A percentile compares a stretch with the other conserved stretches of the same genome.
These are phyloP conservation scores for Meleagris gallopavo DNA, from an alignment of 2,113 vertebrate genomes.

Conservation along the genomic window DNA sequence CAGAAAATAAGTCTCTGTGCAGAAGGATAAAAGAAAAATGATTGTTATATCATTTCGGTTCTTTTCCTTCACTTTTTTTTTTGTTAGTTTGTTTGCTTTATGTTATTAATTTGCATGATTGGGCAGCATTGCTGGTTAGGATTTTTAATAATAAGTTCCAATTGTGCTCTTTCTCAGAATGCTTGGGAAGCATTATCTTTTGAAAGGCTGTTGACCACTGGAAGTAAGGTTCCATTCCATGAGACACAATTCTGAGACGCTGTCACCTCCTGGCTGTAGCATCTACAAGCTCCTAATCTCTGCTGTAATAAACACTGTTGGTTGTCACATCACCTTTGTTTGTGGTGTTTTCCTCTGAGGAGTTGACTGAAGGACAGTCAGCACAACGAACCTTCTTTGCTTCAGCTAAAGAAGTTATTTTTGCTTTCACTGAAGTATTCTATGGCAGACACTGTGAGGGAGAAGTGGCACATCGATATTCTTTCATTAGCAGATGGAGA, in stretches of 20 bases:
- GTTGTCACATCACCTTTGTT: background rate
- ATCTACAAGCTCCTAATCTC: background rate
- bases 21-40: background rate
- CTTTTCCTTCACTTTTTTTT: background rate
- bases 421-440: background rate
- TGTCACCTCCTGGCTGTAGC: background rate
- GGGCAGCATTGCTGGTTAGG: background rate
- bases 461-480: background rate
- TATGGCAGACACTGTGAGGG: background rate
- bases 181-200: background rate
- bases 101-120: background rate
- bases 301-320: background rate
- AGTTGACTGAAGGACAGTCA: background rate
- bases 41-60: background rate
- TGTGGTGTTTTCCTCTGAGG: background rate
- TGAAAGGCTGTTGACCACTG: background rate
- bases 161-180: background rate
- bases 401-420: background rate
- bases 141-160: background rate
- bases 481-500: background rate
- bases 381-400: background rate
- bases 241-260: background rate
- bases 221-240: background rate
- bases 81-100: background rate
- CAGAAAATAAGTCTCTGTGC: background rate